These are phyloP conservation scores for Leptodactylus fallax DNA, from an alignment of 2,797 vertebrate species.

Conservation along the genomic window DNA sequence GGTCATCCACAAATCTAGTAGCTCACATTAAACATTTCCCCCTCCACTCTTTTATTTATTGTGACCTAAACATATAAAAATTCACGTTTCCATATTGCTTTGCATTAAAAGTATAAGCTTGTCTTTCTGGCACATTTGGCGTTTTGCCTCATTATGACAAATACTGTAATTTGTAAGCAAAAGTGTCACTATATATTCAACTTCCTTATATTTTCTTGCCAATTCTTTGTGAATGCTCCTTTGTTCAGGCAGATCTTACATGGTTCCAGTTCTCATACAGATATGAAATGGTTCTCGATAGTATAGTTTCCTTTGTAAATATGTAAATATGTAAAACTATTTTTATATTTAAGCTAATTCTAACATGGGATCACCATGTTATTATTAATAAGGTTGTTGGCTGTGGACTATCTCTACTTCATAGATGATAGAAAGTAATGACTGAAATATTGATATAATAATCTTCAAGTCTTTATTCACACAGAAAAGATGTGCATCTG, in stretches of 20 bases:
- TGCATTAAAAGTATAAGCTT: not conserved
- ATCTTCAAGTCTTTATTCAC: no score
- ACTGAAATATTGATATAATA: no score
- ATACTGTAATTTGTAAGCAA: not conserved
- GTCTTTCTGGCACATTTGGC: slow-evolving; percentile 1
- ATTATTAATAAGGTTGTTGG: no score
- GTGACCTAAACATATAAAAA: not conserved
- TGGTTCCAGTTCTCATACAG: not conserved
- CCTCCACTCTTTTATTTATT: no score
- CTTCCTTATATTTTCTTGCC: slow-evolving; percentile 27
- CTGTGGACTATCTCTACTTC: no score
- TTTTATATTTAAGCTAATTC: not conserved
- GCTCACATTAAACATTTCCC: no score
- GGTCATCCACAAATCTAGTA: no score
- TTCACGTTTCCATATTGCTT: not conserved
- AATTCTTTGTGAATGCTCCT: not conserved
- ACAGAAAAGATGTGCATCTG: no score
- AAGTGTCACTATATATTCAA: not conserved
- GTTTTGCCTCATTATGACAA: not conserved
- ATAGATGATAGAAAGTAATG: no score
- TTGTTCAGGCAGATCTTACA: not conserved
- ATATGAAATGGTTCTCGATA: not conserved
- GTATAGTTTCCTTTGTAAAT: not conserved
- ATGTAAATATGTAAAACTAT: no score
- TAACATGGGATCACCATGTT: no score